These are phyloP conservation scores for Hippoglossus stenolepis DNA, from an alignment of 2,113 vertebrate species.

Conservation along the genomic window DNA sequence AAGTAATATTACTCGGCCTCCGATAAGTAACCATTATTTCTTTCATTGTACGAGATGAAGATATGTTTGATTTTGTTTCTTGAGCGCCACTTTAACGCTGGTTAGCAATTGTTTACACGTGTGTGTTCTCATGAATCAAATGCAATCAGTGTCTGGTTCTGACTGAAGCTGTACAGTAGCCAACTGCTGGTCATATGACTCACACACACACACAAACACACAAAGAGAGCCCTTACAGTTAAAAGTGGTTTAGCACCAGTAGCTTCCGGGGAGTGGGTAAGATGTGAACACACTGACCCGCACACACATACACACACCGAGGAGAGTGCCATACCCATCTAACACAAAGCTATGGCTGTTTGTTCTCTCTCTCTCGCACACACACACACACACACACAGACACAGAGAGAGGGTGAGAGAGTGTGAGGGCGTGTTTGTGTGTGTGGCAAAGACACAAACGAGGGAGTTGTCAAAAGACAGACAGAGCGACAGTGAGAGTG, in stretches of 20 bases:
- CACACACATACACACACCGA: conserved; percentile 27
- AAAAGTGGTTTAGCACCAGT: conserved; percentile 15
- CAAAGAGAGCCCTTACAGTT: conserved; percentile 1
- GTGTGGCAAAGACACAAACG: conserved; percentile 37
- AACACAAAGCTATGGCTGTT: conserved; percentile 67
- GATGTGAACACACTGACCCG: conserved; percentile 34
- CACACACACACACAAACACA: neutral
- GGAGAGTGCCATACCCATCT: conserved; percentile 37
- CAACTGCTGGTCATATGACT: conserved; percentile 75
- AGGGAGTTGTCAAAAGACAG: conserved; percentile 62
- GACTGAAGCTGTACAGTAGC: conserved; percentile 33
- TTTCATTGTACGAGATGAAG: neutral
- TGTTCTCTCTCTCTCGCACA: conserved; percentile 20
- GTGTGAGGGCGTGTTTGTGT: conserved; percentile 47
- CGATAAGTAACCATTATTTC: neutral
- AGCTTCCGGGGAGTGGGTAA: conserved; percentile 47
- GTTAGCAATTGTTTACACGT: conserved; percentile 6
- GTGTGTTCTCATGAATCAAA: conserved; percentile 18
- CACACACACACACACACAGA: conserved; percentile 8
- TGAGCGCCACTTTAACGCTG: neutral
- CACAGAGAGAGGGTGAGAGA: conserved; percentile 17
- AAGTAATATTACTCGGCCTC: neutral
- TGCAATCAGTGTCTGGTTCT: conserved; percentile 49
- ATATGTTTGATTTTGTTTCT: neutral
- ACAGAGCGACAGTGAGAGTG: conserved; percentile 29